Evolutionary conservation across 2,888 invertebrate genomes (phyloP), one percentile per base, ranked within the genome.

Genomic region (Xylocampa areola): DNA sequence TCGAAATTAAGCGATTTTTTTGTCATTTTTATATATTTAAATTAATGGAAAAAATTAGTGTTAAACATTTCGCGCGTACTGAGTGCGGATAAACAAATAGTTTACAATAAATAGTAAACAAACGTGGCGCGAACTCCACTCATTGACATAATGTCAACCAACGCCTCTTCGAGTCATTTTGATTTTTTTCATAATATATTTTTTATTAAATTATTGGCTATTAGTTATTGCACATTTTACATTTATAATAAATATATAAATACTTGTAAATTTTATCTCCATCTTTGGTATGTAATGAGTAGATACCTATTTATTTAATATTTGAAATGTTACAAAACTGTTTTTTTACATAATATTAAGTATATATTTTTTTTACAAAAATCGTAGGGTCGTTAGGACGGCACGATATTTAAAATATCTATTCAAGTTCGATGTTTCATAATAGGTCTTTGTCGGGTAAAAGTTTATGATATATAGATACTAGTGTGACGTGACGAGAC

Each of bases 201-300:
- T 91, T 91, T 90, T 84, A 88, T 89, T 92, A 91, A 91, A 91
- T 94, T 93, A 93, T 89, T 85, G 90, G 81, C 93, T 94, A 94
- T 94, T 90, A 92, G 87, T 94, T 94, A 94, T 94, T 94, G 94
- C 94, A 94, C 94, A 89, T 92, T 94, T 94, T 94, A 93, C 89
- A 92, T 92, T 92, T 91, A 92, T 88, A 92, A 93, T 94, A 93
- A 92, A 94, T 93, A 93, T 92, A 94, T 93, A 93, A 93, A 92
- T 94, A 94, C 91, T 94, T 94, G 92, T 92, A 93, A 92, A 92
- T 92, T 92, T 92, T 89, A 85, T 87, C 86, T 91, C 84, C 91
- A 90, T 92, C 87, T 93, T 91, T 91, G 89, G 91, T 92, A 91
- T 90, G 90, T 91, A 88, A 91, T 91, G 92, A 90, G 89, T 90